Conservation (phyloP, 37 sponge, comb jelly and placozoan genomes). For the Diacarnus erythraeanus region DNA sequence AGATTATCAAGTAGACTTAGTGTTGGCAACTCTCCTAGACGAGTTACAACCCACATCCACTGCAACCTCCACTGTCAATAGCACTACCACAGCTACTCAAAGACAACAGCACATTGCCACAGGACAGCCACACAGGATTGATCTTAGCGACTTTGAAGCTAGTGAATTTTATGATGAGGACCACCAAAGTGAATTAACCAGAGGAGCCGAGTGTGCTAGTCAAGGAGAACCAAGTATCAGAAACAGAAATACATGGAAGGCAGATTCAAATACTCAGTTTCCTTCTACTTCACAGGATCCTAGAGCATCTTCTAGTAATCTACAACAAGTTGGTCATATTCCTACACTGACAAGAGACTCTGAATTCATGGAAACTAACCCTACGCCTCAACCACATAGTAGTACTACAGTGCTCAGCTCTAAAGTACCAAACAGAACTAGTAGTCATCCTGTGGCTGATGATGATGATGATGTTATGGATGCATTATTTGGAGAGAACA, state of each 20-base stretch:
- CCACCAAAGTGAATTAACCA: neutral
- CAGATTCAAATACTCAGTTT: neutral
- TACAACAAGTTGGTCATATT: neutral
- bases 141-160: neutral
- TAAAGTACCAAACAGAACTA: neutral
- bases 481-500: conserved; percentile 50
- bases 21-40: conserved; percentile 82
- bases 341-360: no score
- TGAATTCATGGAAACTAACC: neutral
- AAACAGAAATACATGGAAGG: neutral
- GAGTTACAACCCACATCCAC: neutral
- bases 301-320: neutral
- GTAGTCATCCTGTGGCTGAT: neutral
- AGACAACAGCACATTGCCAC: neutral
- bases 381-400: neutral
- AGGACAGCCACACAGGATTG: neutral
- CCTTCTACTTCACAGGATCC: conserved; percentile 19
- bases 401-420: neutral
- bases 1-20: conserved; percentile 75
- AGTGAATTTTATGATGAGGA: no score
- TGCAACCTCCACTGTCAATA: neutral
- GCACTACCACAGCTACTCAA: neutral
- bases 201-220: neutral
- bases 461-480: conserved; percentile 33
- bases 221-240: neutral